Conservation (phyloP, 2,113 vertebrate genomes). For the Lasiurus cinereus region DNA sequence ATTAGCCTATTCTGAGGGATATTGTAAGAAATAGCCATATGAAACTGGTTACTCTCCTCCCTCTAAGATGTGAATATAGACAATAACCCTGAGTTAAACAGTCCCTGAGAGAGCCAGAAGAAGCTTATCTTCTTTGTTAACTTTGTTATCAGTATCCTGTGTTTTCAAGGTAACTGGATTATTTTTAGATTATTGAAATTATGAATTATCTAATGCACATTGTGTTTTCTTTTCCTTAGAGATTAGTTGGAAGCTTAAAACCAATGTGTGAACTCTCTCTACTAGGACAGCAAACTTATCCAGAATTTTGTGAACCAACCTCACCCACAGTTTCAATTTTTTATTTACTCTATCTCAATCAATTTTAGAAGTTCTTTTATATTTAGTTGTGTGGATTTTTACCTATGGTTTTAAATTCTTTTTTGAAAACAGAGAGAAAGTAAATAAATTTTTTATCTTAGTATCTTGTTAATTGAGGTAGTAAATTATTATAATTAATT, state of each 20-base stretch:
- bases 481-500: conserved; percentile 8
- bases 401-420: neutral
- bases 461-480: neutral
- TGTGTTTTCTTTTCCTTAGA: neutral
- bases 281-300: neutral
- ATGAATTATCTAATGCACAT: conserved; percentile 41
- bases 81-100: neutral
- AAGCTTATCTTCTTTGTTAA: neutral
- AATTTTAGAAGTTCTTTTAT: conserved; percentile 19
- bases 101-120: neutral
- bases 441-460: conserved; percentile 54
- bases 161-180: conserved; percentile 29
- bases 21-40: neutral
- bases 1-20: neutral
- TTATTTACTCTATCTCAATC: neutral
- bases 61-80: neutral
- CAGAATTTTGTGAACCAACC: neutral
- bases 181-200: conserved; percentile 52
- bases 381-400: neutral
- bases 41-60: neutral
- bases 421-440: neutral
- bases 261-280: neutral
- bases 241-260: conserved; percentile 29
- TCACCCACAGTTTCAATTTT: neutral
- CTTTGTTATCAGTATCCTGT: conserved; percentile 6